Evolutionary conservation across 2,888 invertebrate species (phyloP), one percentile per base, ranked within the genome.

Genomic region (Lathronympha strigana): DNA sequence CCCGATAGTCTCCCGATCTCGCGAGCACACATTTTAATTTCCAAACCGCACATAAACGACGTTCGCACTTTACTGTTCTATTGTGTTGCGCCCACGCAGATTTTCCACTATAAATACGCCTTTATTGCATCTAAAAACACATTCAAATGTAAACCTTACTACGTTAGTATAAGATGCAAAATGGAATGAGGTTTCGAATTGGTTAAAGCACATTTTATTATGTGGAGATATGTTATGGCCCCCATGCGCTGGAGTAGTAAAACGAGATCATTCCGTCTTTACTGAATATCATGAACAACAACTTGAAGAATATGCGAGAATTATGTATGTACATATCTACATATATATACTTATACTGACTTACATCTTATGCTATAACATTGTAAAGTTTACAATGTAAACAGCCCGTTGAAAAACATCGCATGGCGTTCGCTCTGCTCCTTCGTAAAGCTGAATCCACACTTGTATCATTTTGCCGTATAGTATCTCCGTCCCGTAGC

Each of bases 41-140:
- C 90, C 86, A 88, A 91, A 92, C 92, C 92, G 86, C 91, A 90
- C 80, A 87, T 92, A 89, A 90, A 90, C 84, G 86, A 83, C 79
- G 81, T 83, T 82, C 79, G 82, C 82, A 84, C 82, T 90, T 92
- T 90, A 91, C 84, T 83, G 89, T 82, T 82, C 90, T 86, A 92
- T 92, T 92, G 91, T 91, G 81, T 80, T 71, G 72, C 73, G 68
- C 61, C 67, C 66, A 71, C 73, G 73, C 72, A 63, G 57, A 80
- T 78, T 23, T 23, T 47, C 23, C 13, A 43, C n/a, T n/a, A 21
- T 21, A 43, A 43, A 21, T 43, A 2, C 13, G 13, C 43, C 11
- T 43, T 19, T 43, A 15, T 13, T 47, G n/a, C n/a, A 47, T 47
- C n/a, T n/a, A 0, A 0, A n/a, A n/a, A 47, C 8, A 13, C n/a